Evolutionary conservation across 2,888 invertebrate genomes (phyloP).

Genomic region (Lasioglossum lativentre): DNA sequence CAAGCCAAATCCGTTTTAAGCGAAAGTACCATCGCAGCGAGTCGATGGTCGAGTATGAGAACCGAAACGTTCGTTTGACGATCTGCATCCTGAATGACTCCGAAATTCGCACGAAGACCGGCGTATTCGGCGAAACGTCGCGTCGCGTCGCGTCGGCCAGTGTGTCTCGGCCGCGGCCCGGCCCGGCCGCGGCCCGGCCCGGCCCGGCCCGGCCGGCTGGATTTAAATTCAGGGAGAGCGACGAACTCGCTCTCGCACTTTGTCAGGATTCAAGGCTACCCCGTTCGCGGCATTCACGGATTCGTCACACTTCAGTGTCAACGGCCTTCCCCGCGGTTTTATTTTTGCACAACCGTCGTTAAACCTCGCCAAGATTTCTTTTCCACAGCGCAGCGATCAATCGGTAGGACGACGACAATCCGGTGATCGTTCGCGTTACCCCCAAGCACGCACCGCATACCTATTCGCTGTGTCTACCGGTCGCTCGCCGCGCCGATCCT

Average conservation of each 20-base stretch:
- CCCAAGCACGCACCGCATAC: constrained; percentile 20
- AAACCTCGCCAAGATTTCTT: constrained; percentile 49
- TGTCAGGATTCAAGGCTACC: constrained; percentile 64
- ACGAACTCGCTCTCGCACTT: constrained; percentile 66
- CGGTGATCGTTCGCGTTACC: constrained; percentile 12
- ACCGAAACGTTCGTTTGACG: background rate
- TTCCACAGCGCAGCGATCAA: constrained; percentile 15
- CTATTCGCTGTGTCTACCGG: background rate
- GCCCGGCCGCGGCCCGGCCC: no score
- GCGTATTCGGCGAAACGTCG: background rate
- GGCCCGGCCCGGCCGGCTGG: no score
- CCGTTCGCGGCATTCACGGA: constrained; percentile 61
- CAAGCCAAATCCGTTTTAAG: no score
- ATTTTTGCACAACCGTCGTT: constrained; percentile 67
- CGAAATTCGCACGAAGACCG: background rate
- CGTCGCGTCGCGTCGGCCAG: background rate
- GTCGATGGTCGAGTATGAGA: no score
- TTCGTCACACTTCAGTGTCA: constrained; percentile 69
- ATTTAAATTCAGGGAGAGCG: constrained; percentile 57
- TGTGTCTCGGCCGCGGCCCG: background rate
- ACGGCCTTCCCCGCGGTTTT: constrained; percentile 63
- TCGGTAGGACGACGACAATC: background rate
- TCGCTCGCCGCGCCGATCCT: background rate
- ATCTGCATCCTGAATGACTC: background rate
- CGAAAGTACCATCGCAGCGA: no score